Evolutionary conservation across 2,888 invertebrate genomes (phyloP).

Genomic region (Coremacera marginata): DNA sequence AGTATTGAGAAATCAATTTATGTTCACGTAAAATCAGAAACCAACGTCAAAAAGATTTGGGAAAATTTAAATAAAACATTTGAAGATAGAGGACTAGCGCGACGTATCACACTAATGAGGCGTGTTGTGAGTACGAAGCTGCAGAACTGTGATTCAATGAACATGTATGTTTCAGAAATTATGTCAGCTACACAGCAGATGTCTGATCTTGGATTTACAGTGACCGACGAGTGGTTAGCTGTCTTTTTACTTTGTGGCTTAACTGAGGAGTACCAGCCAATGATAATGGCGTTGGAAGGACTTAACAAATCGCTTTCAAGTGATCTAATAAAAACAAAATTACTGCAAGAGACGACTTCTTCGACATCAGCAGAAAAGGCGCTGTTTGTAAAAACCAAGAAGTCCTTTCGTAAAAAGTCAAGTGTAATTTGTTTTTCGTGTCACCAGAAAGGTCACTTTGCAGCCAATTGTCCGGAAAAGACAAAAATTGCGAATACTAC

Average conservation of each 20-base stretch:
- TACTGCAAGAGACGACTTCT: neutral
- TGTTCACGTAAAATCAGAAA: neutral
- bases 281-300: constrained; percentile 13
- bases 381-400: neutral
- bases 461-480: neutral
- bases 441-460: neutral
- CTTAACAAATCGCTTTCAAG: neutral
- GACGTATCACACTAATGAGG: neutral
- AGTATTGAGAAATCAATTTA: neutral
- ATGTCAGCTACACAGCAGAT: constrained; percentile 4
- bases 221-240: constrained; percentile 12
- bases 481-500: neutral
- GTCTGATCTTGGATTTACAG: constrained; percentile 10
- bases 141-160: constrained; percentile 10
- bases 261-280: constrained; percentile 12
- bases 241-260: constrained; percentile 13
- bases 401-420: neutral
- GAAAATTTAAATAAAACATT: neutral
- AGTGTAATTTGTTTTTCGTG: neutral
- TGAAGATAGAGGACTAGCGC: neutral
- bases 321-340: neutral
- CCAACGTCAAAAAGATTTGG: neutral
- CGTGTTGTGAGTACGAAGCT: constrained; percentile 7
- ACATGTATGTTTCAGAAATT: neutral
- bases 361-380: neutral